Conservation (phyloP, 2,888 invertebrate genomes). For the Choreutis nemorana region DNA sequence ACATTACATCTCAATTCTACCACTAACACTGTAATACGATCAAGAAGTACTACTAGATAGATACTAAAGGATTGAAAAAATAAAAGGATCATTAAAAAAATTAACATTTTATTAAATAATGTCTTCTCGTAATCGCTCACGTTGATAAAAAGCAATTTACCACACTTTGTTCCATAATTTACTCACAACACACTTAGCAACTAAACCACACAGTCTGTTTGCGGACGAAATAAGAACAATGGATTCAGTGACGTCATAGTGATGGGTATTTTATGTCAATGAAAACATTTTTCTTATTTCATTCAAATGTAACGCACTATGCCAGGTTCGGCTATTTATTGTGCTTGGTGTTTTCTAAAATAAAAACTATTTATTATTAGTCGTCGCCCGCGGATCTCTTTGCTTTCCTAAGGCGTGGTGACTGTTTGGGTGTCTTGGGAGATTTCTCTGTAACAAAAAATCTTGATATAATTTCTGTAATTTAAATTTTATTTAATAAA, state of each 20-base stretch:
- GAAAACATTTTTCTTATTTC: conserved; percentile 4
- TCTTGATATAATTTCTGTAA: no score
- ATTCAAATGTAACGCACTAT: conserved; percentile 6
- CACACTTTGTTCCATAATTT: conserved; percentile 61
- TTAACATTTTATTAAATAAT: conserved; percentile 63
- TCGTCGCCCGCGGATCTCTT: conserved; percentile 78
- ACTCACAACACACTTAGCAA: conserved; percentile 51
- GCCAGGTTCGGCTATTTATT: conserved; percentile 14
- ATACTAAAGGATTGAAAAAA: no score
- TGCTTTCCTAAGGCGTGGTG: conserved; percentile 80
- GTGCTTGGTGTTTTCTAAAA: conserved; percentile 17
- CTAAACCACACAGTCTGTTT: conserved; percentile 42
- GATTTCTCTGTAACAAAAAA: conserved; percentile 73
- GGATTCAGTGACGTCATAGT: conserved; percentile 14
- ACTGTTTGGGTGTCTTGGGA: conserved; percentile 71
- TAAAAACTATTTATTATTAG: conserved; percentile 34
- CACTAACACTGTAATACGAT: no score
- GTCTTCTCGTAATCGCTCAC: conserved; percentile 43
- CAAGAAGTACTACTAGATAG: no score
- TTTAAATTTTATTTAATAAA: not conserved
- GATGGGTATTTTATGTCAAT: conserved; percentile 8
- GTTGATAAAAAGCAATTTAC: conserved; percentile 49
- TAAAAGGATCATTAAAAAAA: conserved; percentile 23
- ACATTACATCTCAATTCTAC: no score
- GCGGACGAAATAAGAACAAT: conserved; percentile 42